These are phyloP conservation scores for Ligdia adustata DNA, from an alignment of 2,888 invertebrate species.

Conservation along the genomic window DNA sequence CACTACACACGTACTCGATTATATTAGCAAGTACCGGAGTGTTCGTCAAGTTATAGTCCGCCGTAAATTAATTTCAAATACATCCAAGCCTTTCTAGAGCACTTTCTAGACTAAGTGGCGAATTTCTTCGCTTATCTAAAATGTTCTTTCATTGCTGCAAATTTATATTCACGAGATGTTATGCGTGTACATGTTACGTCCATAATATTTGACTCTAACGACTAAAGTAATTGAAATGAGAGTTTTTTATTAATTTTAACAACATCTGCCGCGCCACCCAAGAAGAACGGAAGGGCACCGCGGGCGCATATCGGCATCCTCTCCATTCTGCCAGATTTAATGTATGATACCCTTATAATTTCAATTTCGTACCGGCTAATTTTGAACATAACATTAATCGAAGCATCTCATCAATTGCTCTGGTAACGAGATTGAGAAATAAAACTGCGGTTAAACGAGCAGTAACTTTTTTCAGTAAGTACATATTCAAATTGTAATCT, in stretches of 20 bases:
- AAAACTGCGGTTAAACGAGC: slow-evolving; percentile 32
- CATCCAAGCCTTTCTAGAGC: too few relatives aligned
- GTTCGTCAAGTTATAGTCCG: too few relatives aligned
- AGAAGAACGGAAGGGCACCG: slow-evolving; percentile 42
- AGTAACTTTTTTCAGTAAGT: slow-evolving; percentile 2
- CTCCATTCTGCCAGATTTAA: slow-evolving; percentile 27
- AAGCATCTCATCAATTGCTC: slow-evolving; percentile 43
- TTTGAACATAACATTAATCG: slow-evolving; percentile 47
- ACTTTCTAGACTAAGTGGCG: too few relatives aligned
- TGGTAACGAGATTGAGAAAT: slow-evolving; percentile 47
- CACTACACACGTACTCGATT: too few relatives aligned
- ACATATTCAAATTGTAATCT: slow-evolving; percentile 2
- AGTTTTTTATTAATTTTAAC: slow-evolving; percentile 57
- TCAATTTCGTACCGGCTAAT: slow-evolving; percentile 45
- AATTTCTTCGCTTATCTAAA: slow-evolving; percentile 2
- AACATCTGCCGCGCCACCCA: slow-evolving; percentile 69
- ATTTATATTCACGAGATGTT: slow-evolving; percentile 59
- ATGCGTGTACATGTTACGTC: slow-evolving; percentile 50
- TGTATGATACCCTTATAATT: slow-evolving; percentile 49
- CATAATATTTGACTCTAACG: slow-evolving; percentile 56
- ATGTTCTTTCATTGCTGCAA: slow-evolving; percentile 42
- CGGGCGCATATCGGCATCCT: slow-evolving; percentile 30
- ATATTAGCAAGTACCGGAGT: too few relatives aligned
- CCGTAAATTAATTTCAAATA: too few relatives aligned
- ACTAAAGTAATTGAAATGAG: slow-evolving; percentile 63